These are phyloP conservation scores for Bolinopsis microptera DNA, from an alignment of 37 sponge, comb jelly and placozoan species.

Conservation along the genomic window DNA sequence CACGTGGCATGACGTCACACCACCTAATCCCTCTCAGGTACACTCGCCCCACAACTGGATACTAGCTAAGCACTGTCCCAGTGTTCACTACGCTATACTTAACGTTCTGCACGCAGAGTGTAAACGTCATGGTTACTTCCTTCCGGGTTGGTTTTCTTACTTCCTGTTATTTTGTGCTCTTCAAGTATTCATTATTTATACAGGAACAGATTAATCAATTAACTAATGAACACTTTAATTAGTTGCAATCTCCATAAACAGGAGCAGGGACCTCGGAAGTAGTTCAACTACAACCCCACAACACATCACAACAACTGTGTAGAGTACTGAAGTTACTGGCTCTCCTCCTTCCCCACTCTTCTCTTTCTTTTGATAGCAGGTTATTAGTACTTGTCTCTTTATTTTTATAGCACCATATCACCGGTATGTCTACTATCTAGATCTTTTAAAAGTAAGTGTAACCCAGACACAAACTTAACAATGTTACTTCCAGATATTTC, in stretches of 20 bases:
- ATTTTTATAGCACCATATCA: too few species aligned
- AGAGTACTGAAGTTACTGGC: conserved; percentile 2
- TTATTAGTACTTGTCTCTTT: too few species aligned
- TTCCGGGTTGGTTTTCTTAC: background rate
- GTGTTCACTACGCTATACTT: conserved; percentile 28
- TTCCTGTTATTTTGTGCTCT: too few species aligned
- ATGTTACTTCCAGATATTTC: conserved; percentile 45
- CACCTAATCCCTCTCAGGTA: background rate
- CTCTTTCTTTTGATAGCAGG: conserved; percentile 38
- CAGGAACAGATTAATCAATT: too few species aligned
- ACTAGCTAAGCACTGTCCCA: conserved; percentile 38
- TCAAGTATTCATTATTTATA: too few species aligned
- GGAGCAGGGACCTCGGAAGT: conserved; percentile 21
- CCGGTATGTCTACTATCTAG: too few species aligned
- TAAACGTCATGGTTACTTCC: conserved; percentile 32
- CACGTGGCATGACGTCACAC: too few species aligned
- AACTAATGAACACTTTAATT: too few species aligned
- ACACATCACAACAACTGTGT: conserved; percentile 20
- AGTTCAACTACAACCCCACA: conserved; percentile 1
- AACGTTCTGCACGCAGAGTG: conserved; percentile 39
- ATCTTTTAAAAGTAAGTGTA: too few species aligned
- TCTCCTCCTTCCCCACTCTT: conserved; percentile 33
- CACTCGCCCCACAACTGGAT: conserved; percentile 37
- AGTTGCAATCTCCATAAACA: too few species aligned
- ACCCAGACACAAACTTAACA: too few species aligned